Evolutionary conservation across 2,113 vertebrate genomes (phyloP).

Genomic region (Dipodomys stephensi): DNA sequence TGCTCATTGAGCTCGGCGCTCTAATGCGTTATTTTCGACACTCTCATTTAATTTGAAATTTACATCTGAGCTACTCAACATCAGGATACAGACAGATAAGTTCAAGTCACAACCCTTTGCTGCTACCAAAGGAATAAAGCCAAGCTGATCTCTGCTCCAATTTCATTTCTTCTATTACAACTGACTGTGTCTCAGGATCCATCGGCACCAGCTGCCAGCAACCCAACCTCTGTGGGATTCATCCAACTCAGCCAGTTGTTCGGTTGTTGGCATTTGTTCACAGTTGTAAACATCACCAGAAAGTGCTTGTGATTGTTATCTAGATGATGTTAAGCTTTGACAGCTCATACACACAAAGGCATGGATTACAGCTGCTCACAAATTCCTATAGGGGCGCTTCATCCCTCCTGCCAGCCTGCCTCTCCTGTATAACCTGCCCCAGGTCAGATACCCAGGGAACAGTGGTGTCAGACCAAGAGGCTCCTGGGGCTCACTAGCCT

Average conservation of each 20-base stretch:
- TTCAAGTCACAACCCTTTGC: constrained; percentile 56
- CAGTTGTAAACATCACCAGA: constrained; percentile 39
- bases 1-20: constrained; percentile 68
- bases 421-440: not conserved
- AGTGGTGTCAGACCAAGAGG: not conserved
- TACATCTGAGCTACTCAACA: constrained; percentile 73
- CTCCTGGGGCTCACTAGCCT: not conserved
- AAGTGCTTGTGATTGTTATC: constrained; percentile 34
- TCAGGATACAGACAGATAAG: constrained; percentile 66
- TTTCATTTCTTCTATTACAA: constrained; percentile 66
- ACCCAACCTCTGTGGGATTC: constrained; percentile 12
- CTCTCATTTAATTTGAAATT: constrained; percentile 81
- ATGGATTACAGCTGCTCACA: not conserved
- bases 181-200: constrained; percentile 59
- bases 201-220: constrained; percentile 57
- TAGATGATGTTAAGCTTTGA: not conserved
- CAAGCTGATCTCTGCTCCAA: constrained; percentile 65
- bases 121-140: constrained; percentile 60
- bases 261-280: constrained; percentile 47
- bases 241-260: constrained; percentile 35
- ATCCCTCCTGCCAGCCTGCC: not conserved
- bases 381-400: not conserved
- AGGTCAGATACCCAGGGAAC: not conserved
- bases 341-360: not conserved
- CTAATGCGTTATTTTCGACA: constrained; percentile 63